Evolutionary conservation across 2,113 vertebrate genomes (phyloP), one percentile per base, ranked within the genome.

Genomic region (Chamaetylas fuelleborni): DNA sequence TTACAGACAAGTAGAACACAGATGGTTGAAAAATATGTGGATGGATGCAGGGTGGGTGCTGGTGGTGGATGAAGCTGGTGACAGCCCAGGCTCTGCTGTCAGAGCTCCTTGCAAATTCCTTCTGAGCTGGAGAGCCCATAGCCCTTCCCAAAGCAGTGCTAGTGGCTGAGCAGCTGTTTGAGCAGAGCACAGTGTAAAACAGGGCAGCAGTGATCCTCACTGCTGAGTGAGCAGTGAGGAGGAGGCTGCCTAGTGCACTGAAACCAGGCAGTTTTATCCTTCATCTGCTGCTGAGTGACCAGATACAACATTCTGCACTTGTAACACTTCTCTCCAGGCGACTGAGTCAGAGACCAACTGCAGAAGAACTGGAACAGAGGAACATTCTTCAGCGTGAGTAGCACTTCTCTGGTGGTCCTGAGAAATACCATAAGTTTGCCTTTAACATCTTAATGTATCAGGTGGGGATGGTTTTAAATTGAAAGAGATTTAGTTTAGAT

Each of bases 351-450:
- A 99, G 99, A 96, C 99, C 99, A 2, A 98, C 99, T 45, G 98
- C 99, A 9, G 99, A 99, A 94, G 99, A 99, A 83, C 97, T 99
- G 67, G 99, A 99, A 97, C 99, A 99, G 94, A 98, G 99, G 95
- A 99, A 99, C 97, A 99, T 99, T 87, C 98, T 99, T 57, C 99
- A 99, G 31, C 99, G 99, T 99, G 77, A 99, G 98, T 98, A 78
- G 38, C 18, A 12, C 80, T 57, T 9, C 24, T 42, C 24, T 47
- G 36, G 33, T 29, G 43, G 33, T 48, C 57, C 56, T 40, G 43
- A 70, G 28, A 54, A 26, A 67, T 26, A 22, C n/a, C 36, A 15
- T 10, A 50, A 56, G 4, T n/a, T 89, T 31, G 24, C 31, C n/a
- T 81, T 61, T 22, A 47, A 28, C 5, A 5, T 45, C 8, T 43